Percentiles rank a stretch among this genome's conserved stretches.
phyloP scores from a whole-genome alignment of 2,113 vertebrate species.

The Lichenostomus cassidix region DNA sequence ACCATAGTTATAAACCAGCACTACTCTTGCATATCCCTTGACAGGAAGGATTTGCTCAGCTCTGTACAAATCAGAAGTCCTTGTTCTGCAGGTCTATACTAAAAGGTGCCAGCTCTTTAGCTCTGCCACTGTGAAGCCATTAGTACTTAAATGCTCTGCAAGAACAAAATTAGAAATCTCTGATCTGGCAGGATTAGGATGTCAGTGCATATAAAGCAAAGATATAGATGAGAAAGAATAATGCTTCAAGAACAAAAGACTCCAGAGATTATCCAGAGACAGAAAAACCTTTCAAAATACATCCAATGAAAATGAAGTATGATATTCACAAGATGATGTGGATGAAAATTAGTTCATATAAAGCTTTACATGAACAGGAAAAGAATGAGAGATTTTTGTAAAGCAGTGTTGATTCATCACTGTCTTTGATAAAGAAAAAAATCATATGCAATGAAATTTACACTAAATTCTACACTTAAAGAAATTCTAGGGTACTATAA shows the following conservation, averaged over 20 bases:
- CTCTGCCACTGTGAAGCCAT: neutral
- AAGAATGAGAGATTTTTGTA: neutral
- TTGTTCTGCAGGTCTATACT: neutral
- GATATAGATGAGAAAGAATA: neutral
- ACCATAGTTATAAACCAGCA: neutral
- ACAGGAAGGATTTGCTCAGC: neutral
- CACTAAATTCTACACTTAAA: neutral
- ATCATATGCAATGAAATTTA: neutral
- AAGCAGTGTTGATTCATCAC: neutral
- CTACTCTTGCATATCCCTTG: neutral
- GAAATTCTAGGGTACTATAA: neutral
- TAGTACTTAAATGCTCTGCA: neutral
- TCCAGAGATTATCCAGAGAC: neutral
- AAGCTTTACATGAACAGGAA: neutral
- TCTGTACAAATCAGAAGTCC: neutral
- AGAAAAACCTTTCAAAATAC: neutral
- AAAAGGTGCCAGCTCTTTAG: neutral
- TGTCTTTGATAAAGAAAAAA: neutral
- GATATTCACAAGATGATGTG: neutral
- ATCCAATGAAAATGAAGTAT: neutral
- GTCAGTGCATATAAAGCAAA: neutral
- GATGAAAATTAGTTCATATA: neutral
- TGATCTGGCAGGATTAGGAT: neutral
- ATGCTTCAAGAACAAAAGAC: neutral
- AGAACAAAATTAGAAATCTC: neutral